Conservation (phyloP, 2,113 vertebrate species). For the rabbit (Oryctolagus cuniculus) region DNA sequence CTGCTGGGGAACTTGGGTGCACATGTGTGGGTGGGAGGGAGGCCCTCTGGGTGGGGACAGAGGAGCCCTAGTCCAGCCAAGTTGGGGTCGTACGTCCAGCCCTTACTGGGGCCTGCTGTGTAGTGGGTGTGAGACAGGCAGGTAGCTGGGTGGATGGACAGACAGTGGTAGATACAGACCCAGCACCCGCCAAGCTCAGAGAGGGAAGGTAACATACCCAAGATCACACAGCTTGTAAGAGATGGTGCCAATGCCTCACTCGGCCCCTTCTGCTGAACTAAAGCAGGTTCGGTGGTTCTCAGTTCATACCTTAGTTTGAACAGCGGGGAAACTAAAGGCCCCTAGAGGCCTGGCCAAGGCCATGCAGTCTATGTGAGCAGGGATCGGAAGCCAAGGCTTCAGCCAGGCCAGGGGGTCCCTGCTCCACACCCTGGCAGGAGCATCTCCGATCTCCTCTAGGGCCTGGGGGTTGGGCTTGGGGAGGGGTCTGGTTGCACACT, state of each 20-base stretch:
- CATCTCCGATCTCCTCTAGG: neutral
- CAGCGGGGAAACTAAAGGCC: neutral
- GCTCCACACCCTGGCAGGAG: no score
- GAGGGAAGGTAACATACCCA: neutral
- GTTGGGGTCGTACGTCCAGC: neutral
- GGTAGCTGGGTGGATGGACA: no score
- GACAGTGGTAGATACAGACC: neutral
- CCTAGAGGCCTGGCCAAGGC: neutral
- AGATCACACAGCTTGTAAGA: neutral
- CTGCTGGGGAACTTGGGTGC: neutral
- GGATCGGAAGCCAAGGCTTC: neutral
- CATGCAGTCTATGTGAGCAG: accelerated
- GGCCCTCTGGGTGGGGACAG: neutral
- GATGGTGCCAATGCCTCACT: neutral
- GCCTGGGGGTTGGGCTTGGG: neutral
- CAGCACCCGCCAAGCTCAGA: neutral
- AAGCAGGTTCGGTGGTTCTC: neutral
- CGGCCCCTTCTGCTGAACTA: neutral
- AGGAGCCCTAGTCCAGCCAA: neutral
- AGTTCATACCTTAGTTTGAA: neutral
- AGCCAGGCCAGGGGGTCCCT: neutral
- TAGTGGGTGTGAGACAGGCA: neutral
- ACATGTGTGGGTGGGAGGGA: neutral
- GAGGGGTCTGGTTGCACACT: no score
- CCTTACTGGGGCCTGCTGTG: neutral